phyloP scores from a whole-genome alignment of 2,888 invertebrate species.

The Drosophila phalerata region DNA sequence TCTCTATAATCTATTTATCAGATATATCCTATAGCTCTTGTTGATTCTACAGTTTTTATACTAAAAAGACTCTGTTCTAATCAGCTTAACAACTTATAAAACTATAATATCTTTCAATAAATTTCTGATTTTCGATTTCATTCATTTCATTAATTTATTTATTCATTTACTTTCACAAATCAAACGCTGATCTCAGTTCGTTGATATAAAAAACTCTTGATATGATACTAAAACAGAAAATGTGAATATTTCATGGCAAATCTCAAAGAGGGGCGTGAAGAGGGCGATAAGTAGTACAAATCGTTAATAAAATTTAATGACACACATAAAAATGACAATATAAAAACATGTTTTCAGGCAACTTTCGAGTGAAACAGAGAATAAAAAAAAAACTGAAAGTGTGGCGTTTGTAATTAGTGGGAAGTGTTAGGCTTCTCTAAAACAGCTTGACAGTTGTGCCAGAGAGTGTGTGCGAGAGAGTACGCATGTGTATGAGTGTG shows the following conservation, averaged over 20 bases:
- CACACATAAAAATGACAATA: conserved; percentile 24
- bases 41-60: neutral
- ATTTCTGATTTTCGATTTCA: neutral
- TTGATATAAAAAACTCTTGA: neutral
- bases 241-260: conserved; percentile 6
- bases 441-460: conserved; percentile 32
- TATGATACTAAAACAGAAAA: conserved; percentile 4
- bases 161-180: conserved; percentile 3
- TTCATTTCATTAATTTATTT: neutral
- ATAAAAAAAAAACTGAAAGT: conserved; percentile 61
- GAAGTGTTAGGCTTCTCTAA: conserved; percentile 28
- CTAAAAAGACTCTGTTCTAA: neutral
- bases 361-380: conserved; percentile 37
- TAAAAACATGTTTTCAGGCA: conserved; percentile 37
- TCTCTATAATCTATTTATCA: no score
- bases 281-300: conserved; percentile 5
- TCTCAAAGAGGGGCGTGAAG: neutral
- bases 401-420: conserved; percentile 52
- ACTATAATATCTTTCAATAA: neutral
- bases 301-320: conserved; percentile 48
- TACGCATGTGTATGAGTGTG: conserved; percentile 31
- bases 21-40: neutral
- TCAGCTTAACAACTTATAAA: neutral
- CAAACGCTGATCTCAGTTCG: neutral
- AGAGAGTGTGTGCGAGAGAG: conserved; percentile 5